A percentile compares a stretch with the other conserved stretches of the same genome.
These are phyloP conservation scores for Eulithis prunata DNA, from an alignment of 2,888 invertebrate species.

Conservation along the genomic window DNA sequence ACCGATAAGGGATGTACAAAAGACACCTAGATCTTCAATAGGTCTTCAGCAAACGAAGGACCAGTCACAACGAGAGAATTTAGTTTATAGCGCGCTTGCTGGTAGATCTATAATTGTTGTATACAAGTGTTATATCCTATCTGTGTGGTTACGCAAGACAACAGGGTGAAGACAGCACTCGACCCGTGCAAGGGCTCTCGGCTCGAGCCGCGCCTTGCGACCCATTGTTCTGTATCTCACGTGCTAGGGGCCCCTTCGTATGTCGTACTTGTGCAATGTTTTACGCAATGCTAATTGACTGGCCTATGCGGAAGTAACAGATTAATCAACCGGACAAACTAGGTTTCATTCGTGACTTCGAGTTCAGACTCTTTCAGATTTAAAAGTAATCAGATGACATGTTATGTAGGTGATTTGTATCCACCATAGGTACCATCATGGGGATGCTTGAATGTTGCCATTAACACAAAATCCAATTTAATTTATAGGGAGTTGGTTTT, in stretches of 20 bases:
- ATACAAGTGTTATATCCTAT: constrained; percentile 1
- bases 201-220: constrained; percentile 32
- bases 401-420: no score
- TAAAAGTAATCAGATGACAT: no score
- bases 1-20: no score
- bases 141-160: constrained; percentile 38
- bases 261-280: constrained; percentile 25
- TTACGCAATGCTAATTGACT: constrained; percentile 30
- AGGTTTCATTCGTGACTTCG: background rate
- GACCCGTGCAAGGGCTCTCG: constrained; percentile 38
- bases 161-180: constrained; percentile 43
- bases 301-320: constrained; percentile 7
- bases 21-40: no score
- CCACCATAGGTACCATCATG: no score
- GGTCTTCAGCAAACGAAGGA: no score
- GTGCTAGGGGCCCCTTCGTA: constrained; percentile 7
- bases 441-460: no score
- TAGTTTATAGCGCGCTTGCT: no score
- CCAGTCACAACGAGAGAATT: no score
- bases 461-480: no score
- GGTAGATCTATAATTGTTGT: background rate
- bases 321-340: background rate
- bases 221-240: constrained; percentile 39
- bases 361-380: no score
- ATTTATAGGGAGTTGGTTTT: no score